Evolutionary conservation across 2,797 vertebrate genomes (phyloP).

Genomic region (Thunnus albacares): DNA sequence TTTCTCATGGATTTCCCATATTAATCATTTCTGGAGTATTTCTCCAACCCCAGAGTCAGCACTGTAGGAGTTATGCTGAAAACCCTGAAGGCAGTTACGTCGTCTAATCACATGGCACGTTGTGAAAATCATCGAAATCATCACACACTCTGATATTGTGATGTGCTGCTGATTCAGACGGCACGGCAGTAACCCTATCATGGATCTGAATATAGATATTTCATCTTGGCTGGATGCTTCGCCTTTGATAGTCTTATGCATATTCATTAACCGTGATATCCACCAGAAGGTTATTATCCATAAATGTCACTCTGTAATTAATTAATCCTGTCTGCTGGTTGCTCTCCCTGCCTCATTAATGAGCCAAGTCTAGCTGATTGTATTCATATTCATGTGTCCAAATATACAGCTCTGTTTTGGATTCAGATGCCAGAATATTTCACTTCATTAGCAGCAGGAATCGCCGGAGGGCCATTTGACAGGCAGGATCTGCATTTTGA

Average conservation of each 20-base stretch:
- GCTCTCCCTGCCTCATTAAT: slow-evolving; percentile 82
- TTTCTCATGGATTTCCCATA: not conserved
- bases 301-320: slow-evolving; percentile 88
- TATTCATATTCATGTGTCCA: slow-evolving; percentile 82
- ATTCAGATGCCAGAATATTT: slow-evolving; percentile 71
- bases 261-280: slow-evolving; percentile 84
- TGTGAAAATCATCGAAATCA: slow-evolving; percentile 19
- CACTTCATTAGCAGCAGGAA: slow-evolving; percentile 78
- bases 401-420: slow-evolving; percentile 80
- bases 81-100: not conserved
- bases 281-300: slow-evolving; percentile 87
- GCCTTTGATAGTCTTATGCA: slow-evolving; percentile 77
- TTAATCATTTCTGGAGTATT: slow-evolving; percentile 23
- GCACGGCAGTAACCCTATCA: slow-evolving; percentile 40
- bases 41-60: not conserved
- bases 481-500: slow-evolving; percentile 56
- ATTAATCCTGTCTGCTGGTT: slow-evolving; percentile 85
- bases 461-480: slow-evolving; percentile 66
- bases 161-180: slow-evolving; percentile 45
- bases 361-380: slow-evolving; percentile 81
- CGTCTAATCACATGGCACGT: not conserved
- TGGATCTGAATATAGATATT: slow-evolving; percentile 76
- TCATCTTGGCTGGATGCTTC: slow-evolving; percentile 76
- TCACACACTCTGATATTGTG: slow-evolving; percentile 21
- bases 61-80: not conserved